A percentile compares a stretch with the other conserved stretches of the same genome.
Conservation (phyloP, 2,888 invertebrate species). For the Zaprionus lineosus region DNA sequence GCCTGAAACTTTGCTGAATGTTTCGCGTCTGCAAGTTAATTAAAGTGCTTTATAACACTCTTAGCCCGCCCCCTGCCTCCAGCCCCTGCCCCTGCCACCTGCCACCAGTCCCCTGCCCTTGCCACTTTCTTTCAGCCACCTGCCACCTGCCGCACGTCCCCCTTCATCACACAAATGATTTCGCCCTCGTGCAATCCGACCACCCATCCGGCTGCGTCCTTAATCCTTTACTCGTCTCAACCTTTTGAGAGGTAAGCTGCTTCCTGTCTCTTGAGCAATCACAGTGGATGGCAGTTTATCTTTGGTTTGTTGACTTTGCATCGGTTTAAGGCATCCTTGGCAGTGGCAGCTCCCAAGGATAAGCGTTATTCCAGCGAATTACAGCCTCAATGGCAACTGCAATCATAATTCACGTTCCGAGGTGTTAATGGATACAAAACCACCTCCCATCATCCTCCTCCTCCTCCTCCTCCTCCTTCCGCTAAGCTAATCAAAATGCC, state of each 20-base stretch:
- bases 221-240: no score
- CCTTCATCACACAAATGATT: no score
- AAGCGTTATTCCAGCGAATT: no score
- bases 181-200: no score
- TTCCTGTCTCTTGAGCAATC: slow-evolving; percentile 41
- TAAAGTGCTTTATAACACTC: slow-evolving; percentile 73
- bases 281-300: slow-evolving; percentile 37
- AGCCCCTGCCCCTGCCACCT: neutral
- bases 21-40: slow-evolving; percentile 72
- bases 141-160: no score
- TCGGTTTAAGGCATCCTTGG: neutral
- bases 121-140: no score
- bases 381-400: no score
- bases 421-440: slow-evolving; percentile 17
- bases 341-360: no score
- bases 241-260: slow-evolving; percentile 6
- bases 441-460: no score
- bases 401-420: no score
- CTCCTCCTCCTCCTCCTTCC: no score
- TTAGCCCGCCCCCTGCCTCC: neutral
- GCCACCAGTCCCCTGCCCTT: neutral
- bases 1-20: slow-evolving; percentile 65
- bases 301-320: slow-evolving; percentile 39
- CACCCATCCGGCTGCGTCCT: no score
- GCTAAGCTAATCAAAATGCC: slow-evolving; percentile 39